Conservation (phyloP, 2,888 invertebrate genomes). For the Eupithecia vulgata region DNA sequence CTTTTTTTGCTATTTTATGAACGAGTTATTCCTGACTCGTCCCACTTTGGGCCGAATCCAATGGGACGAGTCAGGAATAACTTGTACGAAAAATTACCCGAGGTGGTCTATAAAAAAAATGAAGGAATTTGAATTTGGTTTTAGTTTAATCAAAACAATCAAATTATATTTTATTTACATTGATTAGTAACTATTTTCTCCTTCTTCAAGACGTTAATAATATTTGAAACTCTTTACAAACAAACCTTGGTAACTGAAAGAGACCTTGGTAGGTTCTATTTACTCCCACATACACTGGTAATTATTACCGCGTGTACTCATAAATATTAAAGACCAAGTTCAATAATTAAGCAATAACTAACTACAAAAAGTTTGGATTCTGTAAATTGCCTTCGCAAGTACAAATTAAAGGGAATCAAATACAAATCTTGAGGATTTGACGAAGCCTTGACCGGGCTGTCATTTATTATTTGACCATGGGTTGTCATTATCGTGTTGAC, state of each 20-base stretch:
- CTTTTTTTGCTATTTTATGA: too few relatives aligned
- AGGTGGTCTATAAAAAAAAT: too few relatives aligned
- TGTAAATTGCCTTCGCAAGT: constrained; percentile 3
- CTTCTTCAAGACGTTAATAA: neutral
- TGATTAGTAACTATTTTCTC: neutral
- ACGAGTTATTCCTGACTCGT: too few relatives aligned
- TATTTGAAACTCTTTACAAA: neutral
- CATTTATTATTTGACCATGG: neutral
- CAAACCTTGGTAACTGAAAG: neutral
- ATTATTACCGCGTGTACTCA: neutral
- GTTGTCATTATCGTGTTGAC: neutral
- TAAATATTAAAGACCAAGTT: constrained; percentile 1
- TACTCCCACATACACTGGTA: neutral
- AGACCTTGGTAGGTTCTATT: neutral
- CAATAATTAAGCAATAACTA: neutral
- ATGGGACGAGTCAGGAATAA: too few relatives aligned
- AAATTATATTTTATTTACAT: neutral
- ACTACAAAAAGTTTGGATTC: constrained; percentile 5
- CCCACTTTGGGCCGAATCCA: too few relatives aligned
- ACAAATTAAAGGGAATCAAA: neutral
- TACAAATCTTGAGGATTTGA: constrained; percentile 3
- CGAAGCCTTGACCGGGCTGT: neutral
- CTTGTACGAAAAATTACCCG: too few relatives aligned
- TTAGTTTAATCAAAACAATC: too few relatives aligned
- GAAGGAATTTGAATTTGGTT: too few relatives aligned